Evolutionary conservation across 2,888 invertebrate genomes (phyloP), one percentile per base, ranked within the genome.

Genomic region (Caenorhabditis imperialis): DNA sequence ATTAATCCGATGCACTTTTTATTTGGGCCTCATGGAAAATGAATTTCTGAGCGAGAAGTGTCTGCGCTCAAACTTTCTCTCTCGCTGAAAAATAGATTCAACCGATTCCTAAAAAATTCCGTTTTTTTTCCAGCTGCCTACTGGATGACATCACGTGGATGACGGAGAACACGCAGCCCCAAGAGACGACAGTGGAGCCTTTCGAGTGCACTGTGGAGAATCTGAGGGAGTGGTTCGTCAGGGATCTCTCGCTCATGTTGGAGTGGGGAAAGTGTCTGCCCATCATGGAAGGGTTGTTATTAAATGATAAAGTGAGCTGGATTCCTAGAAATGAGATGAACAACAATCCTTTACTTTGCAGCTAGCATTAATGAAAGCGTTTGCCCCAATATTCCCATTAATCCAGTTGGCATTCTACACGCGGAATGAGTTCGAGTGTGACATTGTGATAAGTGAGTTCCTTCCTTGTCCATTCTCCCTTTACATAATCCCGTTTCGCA

Each of bases 181-280:
- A 50, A 3, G 40, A 45, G 5, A 18, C 35, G 20, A 67, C 51
- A 8, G 14, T 37, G 2, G 51, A 48, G 33, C 72, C 79, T 4
- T 54, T 61, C 25, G 67, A 63, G n/a, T 81, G 81, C 53, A 60
- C 79, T 5, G 69, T 78, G 8, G 76, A 73, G 50, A 65, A 75
- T 1, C 47, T 83, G 44, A 72, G 83, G n/a, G 54, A 62, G 40
- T 83, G 83, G 83, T 81, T 83, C 61, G 80, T 81, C 1, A 54
- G 81, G 14, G 83, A 83, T 70, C 60, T 83, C 6, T 74, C 80
- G 6, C 71, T 83, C 18, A 83, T 83, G 83, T 70, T 83, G 55
- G 83, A 83, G 47, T 83, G 83, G 83, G 81, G 81, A 14, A 83
- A 83, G 45, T 72, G 76, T 25, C 48, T 83, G 7, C 80, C 79